Evolutionary conservation across 2,113 vertebrate genomes (phyloP).

Genomic region (Heliornis fulica): DNA sequence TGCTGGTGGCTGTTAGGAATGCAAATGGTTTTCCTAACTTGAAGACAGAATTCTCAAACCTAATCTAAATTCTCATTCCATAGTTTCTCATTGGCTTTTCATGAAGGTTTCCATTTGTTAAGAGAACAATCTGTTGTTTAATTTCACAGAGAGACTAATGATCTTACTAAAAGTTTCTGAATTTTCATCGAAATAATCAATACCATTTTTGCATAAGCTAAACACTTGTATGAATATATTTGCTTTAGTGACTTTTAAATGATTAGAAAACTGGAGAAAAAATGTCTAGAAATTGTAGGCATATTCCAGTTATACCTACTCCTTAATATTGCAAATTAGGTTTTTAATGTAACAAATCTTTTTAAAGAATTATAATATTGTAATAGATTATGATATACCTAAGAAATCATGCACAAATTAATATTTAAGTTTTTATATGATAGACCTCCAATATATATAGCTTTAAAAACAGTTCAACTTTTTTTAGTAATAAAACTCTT

Average conservation of each 20-base stretch:
- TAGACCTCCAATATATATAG: background rate
- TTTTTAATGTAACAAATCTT: background rate
- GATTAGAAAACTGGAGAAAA: background rate
- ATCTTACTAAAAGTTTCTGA: background rate
- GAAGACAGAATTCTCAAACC: background rate
- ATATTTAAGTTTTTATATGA: background rate
- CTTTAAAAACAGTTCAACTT: background rate
- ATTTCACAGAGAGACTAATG: constrained; percentile 3
- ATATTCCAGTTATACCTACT: background rate
- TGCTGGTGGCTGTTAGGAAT: constrained; percentile 10
- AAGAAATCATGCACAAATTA: background rate
- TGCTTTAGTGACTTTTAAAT: background rate
- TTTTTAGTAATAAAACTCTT: background rate
- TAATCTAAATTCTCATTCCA: constrained; percentile 2
- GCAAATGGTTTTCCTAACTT: background rate
- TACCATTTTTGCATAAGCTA: background rate
- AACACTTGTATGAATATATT: background rate
- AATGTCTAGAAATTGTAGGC: background rate
- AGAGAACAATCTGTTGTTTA: background rate
- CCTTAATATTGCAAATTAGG: background rate
- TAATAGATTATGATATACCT: background rate
- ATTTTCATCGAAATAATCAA: constrained; percentile 12
- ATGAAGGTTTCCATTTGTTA: background rate
- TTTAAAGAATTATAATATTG: background rate
- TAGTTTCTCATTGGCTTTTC: constrained; percentile 8